Base-by-base conservation (phyloP, 2,888 invertebrate genomes). In the Plemyria rubiginata region DNA sequence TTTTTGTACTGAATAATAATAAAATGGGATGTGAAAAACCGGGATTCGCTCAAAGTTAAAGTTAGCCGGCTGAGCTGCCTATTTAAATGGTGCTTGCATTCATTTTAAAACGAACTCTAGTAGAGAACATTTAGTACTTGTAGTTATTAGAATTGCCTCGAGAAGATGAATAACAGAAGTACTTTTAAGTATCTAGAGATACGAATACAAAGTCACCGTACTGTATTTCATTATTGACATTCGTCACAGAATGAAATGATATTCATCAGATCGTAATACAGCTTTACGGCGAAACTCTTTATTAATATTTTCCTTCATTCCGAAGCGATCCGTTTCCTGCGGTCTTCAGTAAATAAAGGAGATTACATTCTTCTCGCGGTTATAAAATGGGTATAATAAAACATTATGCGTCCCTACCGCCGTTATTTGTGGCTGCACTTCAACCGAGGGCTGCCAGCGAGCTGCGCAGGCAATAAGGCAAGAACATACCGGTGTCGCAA, bases 341-440 rank as follows among this genome's bases (percentile, higher is more conserved):
- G 72, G 76, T 79, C 77, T 80, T 81, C 78, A 77, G 82, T 84
- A 87, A 87, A 85, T 87, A 88, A 83, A 82, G 80, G 74, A 85
- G 87, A 90, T 88, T 86, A 86, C 84, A 87, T 86, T 86, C 83
- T 86, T 85, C 81, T 80, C 78, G 83, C 76, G 85, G 88, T 84
- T 87, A 81, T 90, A 86, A 87, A 87, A 85, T 82, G 80, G 79
- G 77, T 79, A 73, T 88, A 86, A 88, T 89, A 89, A 90, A 89
- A 88, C 84, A 88, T 88, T 81, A 88, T 84, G 86, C 81, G 85
- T 82, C 84, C 84, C 82, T 81, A 75, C 80, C 76, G 79, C 65
- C 45, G 71, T 68, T 72, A 86, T 88, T 88, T 86, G 87, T 82
- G 84, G 85, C 78, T 90, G 86, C 87, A 87, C 85, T 88, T 79